A percentile compares a stretch with the other conserved stretches of the same genome.
Evolutionary conservation across 64 coral and sea anemone genomes (phyloP).

Genomic region (Actinia equina): DNA sequence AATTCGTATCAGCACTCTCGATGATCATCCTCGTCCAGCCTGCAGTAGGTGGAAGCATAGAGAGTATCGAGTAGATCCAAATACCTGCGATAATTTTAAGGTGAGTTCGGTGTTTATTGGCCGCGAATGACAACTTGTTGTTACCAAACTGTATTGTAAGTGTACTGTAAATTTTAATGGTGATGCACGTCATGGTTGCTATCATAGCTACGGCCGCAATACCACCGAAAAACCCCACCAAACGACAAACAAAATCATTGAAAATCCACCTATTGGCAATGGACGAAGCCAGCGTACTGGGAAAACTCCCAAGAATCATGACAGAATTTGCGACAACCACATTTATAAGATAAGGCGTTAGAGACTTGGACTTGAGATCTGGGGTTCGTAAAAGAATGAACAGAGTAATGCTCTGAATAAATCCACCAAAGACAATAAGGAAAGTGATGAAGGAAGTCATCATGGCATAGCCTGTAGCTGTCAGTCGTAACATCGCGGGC

Average conservation of each 20-base stretch:
- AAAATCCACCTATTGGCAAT: constrained; percentile 15
- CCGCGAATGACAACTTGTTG: not conserved
- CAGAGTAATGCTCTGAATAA: constrained; percentile 3
- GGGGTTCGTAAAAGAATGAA: not conserved
- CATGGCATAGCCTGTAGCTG: not conserved
- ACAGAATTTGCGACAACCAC: constrained; percentile 16
- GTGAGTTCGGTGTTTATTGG: not conserved
- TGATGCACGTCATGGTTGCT: constrained; percentile 21
- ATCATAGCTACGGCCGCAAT: constrained; percentile 17
- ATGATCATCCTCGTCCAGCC: not conserved
- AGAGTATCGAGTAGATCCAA: constrained; percentile 2
- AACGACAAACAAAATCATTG: constrained; percentile 1
- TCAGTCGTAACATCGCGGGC: not conserved
- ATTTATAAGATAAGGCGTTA: constrained; percentile 26
- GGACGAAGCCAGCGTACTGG: constrained; percentile 5
- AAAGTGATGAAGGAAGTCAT: not conserved
- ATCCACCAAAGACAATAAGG: constrained; percentile 6
- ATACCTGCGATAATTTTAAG: constrained; percentile 1
- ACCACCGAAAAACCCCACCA: constrained; percentile 13
- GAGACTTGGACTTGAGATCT: not conserved
- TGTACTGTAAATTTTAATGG: constrained; percentile 4
- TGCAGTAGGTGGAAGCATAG: constrained; percentile 15
- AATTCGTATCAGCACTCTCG: constrained; percentile 7
- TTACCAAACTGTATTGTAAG: not conserved
- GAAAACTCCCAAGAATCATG: constrained; percentile 31